These are phyloP conservation scores for Maniola hyperantus DNA, from an alignment of 2,888 invertebrate species.

Conservation along the genomic window DNA sequence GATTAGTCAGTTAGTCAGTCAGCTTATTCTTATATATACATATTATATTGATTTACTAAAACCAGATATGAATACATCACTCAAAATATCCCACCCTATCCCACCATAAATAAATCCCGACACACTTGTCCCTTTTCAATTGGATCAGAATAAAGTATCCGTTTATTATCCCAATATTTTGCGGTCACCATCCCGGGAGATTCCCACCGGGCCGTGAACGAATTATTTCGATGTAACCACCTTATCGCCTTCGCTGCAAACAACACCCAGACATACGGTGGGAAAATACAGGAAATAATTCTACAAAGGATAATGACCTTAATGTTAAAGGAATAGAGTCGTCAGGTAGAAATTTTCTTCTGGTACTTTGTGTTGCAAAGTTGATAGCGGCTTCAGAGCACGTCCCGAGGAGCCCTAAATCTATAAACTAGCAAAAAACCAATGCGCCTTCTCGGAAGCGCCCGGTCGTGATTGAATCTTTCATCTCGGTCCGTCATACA, in stretches of 20 bases:
- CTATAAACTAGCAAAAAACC: slow-evolving; percentile 54
- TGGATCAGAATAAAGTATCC: slow-evolving; percentile 19
- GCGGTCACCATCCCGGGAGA: slow-evolving; percentile 33
- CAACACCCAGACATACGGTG: slow-evolving; percentile 25
- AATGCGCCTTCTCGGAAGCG: slow-evolving; percentile 67
- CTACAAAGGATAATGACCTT: slow-evolving; percentile 9
- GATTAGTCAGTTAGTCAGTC: no score
- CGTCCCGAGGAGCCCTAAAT: slow-evolving; percentile 56
- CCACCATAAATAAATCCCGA: neutral
- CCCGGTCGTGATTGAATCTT: slow-evolving; percentile 73
- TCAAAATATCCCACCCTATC: neutral
- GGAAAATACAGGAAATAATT: slow-evolving; percentile 20
- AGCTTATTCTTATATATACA: no score
- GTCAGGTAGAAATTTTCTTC: neutral
- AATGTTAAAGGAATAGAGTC: slow-evolving; percentile 9
- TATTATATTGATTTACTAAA: neutral
- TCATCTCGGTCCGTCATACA: slow-evolving; percentile 61
- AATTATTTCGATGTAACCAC: slow-evolving; percentile 37
- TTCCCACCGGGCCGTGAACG: slow-evolving; percentile 35
- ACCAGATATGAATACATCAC: neutral
- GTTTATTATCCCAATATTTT: slow-evolving; percentile 25
- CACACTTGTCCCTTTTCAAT: slow-evolving; percentile 15
- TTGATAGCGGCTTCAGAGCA: slow-evolving; percentile 37
- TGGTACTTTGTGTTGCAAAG: slow-evolving; percentile 4
- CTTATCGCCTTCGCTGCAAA: slow-evolving; percentile 36